Evolutionary conservation across 2,888 invertebrate genomes (phyloP).

Genomic region (Itoplectis maculator): DNA sequence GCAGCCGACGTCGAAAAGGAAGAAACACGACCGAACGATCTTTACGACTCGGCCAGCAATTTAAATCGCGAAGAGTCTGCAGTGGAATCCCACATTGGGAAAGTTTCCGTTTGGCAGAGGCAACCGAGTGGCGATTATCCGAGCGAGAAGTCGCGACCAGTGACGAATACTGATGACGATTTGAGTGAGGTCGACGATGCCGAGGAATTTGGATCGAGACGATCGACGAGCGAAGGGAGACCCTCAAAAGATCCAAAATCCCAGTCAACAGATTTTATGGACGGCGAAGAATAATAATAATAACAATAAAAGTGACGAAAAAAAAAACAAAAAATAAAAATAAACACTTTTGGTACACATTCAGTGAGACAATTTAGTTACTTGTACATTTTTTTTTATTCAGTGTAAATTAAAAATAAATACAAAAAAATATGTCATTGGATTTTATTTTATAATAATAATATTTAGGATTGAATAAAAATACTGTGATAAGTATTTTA

Average conservation of each 20-base stretch:
- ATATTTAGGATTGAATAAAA: background rate
- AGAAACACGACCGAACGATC: slow-evolving; percentile 74
- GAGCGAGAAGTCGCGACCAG: slow-evolving; percentile 19
- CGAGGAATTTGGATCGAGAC: slow-evolving; percentile 58
- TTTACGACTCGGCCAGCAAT: slow-evolving; percentile 66
- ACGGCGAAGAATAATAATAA: slow-evolving; percentile 59
- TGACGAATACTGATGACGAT: slow-evolving; percentile 26
- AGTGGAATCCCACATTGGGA: slow-evolving; percentile 9
- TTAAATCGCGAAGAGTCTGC: slow-evolving; percentile 37
- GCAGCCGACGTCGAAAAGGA: slow-evolving; percentile 74
- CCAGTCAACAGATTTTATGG: slow-evolving; percentile 57
- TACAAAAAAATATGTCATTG: slow-evolving; percentile 28
- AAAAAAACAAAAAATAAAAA: no score
- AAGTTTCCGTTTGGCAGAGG: slow-evolving; percentile 22
- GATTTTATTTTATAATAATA: no score
- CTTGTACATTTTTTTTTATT: slow-evolving; percentile 64
- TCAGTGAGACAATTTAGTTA: slow-evolving; percentile 45
- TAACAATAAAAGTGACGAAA: background rate
- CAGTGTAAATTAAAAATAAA: slow-evolving; percentile 61
- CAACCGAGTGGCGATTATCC: slow-evolving; percentile 22
- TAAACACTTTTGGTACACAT: slow-evolving; percentile 34
- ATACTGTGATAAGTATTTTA: slow-evolving; percentile 27
- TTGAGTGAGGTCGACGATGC: slow-evolving; percentile 33
- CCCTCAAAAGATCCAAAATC: slow-evolving; percentile 60
- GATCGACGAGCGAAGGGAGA: slow-evolving; percentile 33